Evolutionary conservation across 2,888 invertebrate species (phyloP), one percentile per base, ranked within the genome.

Genomic region (Amblyjoppa fuscipennis): DNA sequence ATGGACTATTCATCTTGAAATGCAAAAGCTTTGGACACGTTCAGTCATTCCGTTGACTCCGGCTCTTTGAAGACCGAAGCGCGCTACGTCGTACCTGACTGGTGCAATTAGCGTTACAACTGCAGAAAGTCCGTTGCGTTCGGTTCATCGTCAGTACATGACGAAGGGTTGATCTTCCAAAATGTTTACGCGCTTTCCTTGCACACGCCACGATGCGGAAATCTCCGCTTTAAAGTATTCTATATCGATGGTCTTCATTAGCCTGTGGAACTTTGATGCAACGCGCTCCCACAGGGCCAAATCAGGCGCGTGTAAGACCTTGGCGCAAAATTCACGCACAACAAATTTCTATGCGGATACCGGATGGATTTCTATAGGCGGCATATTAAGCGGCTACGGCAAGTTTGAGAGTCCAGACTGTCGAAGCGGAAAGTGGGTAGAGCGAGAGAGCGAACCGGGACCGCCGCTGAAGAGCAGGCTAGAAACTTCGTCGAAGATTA

Each of bases 401-500:
- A 73, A 73, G 66, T 45, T 76, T 66, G 61, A 71, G 73, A 76
- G 76, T 79, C 53, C 74, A 56, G 64, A 74, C 82, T 59, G 71
- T 75, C 71, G 77, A 78, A 68, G 66, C 53, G 25, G 53, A 75
- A 76, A 76, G 53, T 49, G 61, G 28, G n/a, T 45, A 34, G 53
- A 20, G 45, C 25, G 9, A 73, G 76, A 64, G 71, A 74, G 59
- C 28, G 80, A 45, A 49, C 13, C 13, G 83, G 49, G 41, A 28
- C 41, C 11, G 56, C 41, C 41, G 41, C 28, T 59, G 34, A 56
- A 20, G 49, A 69, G 77, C 66, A 31, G 53, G 31, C 41, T 82
- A 84, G 77, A 70, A 83, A 74, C 83, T 76, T 85, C 87, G 71
- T 81, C 84, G 74, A 84, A 87, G 89, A 90, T 91, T 89, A 90